Evolutionary conservation across 2,888 invertebrate species (phyloP).

Genomic region (Eupithecia abbreviata): DNA sequence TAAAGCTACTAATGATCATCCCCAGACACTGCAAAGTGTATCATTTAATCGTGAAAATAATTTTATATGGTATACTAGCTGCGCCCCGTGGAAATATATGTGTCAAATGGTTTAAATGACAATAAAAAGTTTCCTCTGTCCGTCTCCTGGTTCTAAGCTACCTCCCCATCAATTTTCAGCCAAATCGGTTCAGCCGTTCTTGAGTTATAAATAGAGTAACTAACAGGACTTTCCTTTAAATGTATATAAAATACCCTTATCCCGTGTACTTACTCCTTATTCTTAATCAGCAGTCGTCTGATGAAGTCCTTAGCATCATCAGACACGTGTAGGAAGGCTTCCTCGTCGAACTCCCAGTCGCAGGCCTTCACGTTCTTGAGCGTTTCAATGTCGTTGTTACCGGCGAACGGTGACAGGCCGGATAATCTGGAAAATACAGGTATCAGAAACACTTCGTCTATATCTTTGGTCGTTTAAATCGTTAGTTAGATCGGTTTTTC

Average conservation of each 20-base stretch:
- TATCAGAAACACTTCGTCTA: not conserved
- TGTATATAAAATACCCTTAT: no score
- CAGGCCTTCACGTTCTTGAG: constrained; percentile 99
- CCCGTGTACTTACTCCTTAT: constrained; percentile 90
- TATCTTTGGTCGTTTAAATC: not conserved
- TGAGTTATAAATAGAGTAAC: no score
- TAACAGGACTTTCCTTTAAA: no score
- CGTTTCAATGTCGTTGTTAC: constrained; percentile 99
- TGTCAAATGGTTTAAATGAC: no score
- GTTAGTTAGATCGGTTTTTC: not conserved
- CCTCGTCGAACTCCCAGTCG: constrained; percentile 99
- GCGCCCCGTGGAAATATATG: no score
- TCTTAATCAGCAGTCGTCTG: constrained; percentile 93
- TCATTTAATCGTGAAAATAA: not conserved
- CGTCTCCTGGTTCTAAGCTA: no score
- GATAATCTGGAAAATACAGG: constrained; percentile 86
- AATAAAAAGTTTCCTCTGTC: no score
- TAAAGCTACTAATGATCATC: not conserved
- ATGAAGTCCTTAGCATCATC: constrained; percentile 99
- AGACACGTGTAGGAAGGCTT: constrained; percentile 96
- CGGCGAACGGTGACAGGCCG: constrained; percentile 99
- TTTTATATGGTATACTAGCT: not conserved
- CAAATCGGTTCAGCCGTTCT: no score
- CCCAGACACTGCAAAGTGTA: not conserved
- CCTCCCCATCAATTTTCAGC: no score